These are phyloP conservation scores for Pangasius mekongensis DNA, from an alignment of 2,797 vertebrate species.

Conservation along the genomic window DNA sequence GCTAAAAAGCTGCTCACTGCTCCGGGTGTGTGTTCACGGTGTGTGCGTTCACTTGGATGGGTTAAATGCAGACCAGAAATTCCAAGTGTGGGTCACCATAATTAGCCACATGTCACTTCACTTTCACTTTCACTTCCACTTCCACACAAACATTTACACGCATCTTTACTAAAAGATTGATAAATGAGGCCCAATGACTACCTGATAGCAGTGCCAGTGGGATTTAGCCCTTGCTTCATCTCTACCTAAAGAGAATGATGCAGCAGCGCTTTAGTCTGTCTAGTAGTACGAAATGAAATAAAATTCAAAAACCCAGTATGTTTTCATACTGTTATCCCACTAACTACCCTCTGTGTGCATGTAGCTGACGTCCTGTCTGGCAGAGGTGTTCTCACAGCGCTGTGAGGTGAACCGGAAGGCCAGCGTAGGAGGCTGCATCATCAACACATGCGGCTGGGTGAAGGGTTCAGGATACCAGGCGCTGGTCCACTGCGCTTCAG, in stretches of 20 bases:
- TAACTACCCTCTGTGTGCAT: background rate
- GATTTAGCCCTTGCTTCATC: background rate
- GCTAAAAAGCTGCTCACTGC: too few species aligned
- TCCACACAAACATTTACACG: background rate
- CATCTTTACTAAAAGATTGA: background rate
- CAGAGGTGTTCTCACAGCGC: conserved; percentile 93
- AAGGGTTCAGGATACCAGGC: conserved; percentile 98
- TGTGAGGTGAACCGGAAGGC: conserved; percentile 95
- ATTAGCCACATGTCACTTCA: too few species aligned
- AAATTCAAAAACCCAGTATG: background rate
- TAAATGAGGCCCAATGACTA: background rate
- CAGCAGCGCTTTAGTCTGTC: background rate
- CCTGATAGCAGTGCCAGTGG: background rate
- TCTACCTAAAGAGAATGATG: background rate
- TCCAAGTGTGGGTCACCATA: too few species aligned
- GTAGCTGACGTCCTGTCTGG: conserved; percentile 91
- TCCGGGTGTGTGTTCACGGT: too few species aligned
- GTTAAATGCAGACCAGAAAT: too few species aligned
- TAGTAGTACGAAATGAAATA: background rate
- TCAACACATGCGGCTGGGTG: conserved; percentile 98
- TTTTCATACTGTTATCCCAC: background rate
- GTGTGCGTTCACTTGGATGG: too few species aligned
- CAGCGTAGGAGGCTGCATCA: conserved; percentile 94
- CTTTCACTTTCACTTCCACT: too few species aligned
- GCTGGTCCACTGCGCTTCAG: conserved; percentile 93